Evolutionary conservation across 2,797 vertebrate genomes (phyloP).

Genomic region (Hyperoplus immaculatus): DNA sequence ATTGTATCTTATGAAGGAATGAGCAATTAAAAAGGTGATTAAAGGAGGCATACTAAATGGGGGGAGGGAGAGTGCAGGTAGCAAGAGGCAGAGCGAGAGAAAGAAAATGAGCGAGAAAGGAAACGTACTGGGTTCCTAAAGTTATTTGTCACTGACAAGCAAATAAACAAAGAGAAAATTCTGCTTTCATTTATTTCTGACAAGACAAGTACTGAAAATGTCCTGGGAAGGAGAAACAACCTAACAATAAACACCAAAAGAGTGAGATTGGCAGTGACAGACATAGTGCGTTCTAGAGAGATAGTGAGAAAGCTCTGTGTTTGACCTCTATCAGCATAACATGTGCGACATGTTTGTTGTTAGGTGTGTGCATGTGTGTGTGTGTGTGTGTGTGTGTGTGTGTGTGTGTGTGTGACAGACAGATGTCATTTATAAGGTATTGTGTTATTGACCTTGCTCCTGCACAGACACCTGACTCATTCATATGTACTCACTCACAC

Average conservation of each 20-base stretch:
- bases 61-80: constrained; percentile 10
- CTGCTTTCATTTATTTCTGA: constrained; percentile 30
- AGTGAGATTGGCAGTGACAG: constrained; percentile 21
- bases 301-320: constrained; percentile 41
- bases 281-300: constrained; percentile 32
- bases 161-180: constrained; percentile 19
- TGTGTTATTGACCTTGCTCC: constrained; percentile 69
- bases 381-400: constrained; percentile 28
- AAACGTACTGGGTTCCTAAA: constrained; percentile 13
- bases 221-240: constrained; percentile 8
- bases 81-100: not conserved
- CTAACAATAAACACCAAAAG: not conserved
- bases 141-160: constrained; percentile 50
- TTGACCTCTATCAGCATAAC: constrained; percentile 56
- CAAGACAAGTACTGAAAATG: not conserved
- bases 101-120: constrained; percentile 28
- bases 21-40: constrained; percentile 75
- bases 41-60: constrained; percentile 52
- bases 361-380: constrained; percentile 20
- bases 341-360: constrained; percentile 33
- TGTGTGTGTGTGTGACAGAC: constrained; percentile 12
- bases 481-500: constrained; percentile 20
- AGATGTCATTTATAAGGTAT: constrained; percentile 63
- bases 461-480: constrained; percentile 45
- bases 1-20: constrained; percentile 59